A percentile compares a stretch with the other conserved stretches of the same genome.
Conservation (phyloP, 2,888 invertebrate species). For the Dryobotodes eremita region DNA sequence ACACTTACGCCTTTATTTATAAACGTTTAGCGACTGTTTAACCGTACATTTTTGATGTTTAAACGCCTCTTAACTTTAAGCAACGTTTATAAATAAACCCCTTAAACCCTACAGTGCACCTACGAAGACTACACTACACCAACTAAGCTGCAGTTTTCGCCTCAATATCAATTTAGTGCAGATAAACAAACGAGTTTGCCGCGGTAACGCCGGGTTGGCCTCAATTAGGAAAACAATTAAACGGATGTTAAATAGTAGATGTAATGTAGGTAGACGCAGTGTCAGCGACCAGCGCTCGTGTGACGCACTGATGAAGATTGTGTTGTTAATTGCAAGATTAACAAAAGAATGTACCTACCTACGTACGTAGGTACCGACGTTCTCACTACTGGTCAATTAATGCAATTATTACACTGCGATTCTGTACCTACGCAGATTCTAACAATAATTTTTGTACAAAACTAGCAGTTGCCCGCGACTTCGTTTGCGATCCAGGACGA, state of each 20-base stretch:
- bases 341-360: slow-evolving; percentile 34
- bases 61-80: too few species aligned
- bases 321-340: slow-evolving; percentile 62
- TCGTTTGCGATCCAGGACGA: too few species aligned
- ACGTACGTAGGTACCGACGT: not conserved
- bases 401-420: not conserved
- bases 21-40: too few species aligned
- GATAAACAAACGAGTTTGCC: slow-evolving; percentile 59
- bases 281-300: slow-evolving; percentile 51
- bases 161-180: slow-evolving; percentile 45
- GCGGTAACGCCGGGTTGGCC: slow-evolving; percentile 64
- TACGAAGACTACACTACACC: slow-evolving; percentile 9
- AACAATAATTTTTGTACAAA: not conserved
- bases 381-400: slow-evolving; percentile 27
- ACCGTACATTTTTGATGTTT: too few species aligned
- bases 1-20: not conserved
- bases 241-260: slow-evolving; percentile 73
- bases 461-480: too few species aligned
- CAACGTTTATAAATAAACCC: too few species aligned
- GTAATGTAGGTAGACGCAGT: slow-evolving; percentile 53
- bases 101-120: not conserved
- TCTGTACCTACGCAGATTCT: not conserved
- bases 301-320: slow-evolving; percentile 62
- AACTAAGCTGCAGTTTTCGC: slow-evolving; percentile 40
- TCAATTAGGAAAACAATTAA: slow-evolving; percentile 82